Conservation (phyloP, 2,113 vertebrate genomes). For the Pseudolaguvia tuberculata region DNA sequence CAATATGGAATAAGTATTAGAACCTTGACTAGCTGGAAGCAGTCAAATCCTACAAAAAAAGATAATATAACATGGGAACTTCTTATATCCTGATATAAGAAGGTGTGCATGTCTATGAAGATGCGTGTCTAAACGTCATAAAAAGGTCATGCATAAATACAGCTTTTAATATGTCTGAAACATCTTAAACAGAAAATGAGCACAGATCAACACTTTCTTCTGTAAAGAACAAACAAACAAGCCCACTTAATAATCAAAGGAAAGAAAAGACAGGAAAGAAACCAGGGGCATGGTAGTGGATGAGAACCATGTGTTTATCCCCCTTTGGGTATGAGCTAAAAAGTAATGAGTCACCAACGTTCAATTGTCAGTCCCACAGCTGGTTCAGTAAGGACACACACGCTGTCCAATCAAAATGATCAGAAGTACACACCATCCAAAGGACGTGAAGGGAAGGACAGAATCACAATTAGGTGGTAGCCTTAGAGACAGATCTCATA, state of each 20-base stretch:
- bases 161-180: constrained; percentile 14
- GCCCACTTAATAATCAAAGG: constrained; percentile 40
- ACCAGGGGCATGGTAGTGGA: not conserved
- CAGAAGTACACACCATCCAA: constrained; percentile 15
- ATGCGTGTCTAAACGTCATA: constrained; percentile 59
- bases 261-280: not conserved
- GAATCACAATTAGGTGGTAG: constrained; percentile 22
- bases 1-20: not conserved
- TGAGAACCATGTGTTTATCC: not conserved
- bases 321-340: constrained; percentile 22
- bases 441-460: constrained; percentile 4
- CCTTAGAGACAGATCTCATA: not conserved
- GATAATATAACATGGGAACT: not conserved
- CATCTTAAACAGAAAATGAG: no score
- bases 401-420: constrained; percentile 30
- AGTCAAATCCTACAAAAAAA: not conserved
- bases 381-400: constrained; percentile 21
- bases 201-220: not conserved
- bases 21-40: not conserved
- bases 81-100: not conserved
- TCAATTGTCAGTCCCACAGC: constrained; percentile 20
- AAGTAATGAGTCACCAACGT: constrained; percentile 29
- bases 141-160: constrained; percentile 70
- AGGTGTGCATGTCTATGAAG: not conserved
- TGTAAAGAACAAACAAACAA: constrained; percentile 44